Evolutionary conservation across 2,797 vertebrate species (phyloP).

Genomic region (Acropternis orthonyx): DNA sequence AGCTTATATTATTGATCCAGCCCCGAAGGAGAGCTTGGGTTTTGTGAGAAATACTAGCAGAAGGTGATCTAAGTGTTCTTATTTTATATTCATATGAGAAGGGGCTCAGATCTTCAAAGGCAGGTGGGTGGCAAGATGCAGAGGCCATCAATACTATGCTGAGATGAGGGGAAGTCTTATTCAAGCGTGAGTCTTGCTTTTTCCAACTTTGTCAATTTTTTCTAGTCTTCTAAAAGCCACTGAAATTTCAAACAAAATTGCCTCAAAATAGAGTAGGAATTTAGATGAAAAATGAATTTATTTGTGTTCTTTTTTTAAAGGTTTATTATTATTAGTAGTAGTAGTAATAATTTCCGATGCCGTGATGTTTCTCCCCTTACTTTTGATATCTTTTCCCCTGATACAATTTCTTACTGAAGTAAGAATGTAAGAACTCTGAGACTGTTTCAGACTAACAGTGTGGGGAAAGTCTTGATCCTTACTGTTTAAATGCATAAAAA

Average conservation of each 20-base stretch:
- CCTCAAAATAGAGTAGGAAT: background rate
- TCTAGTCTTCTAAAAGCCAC: background rate
- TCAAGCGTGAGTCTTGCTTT: background rate
- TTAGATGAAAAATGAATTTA: background rate
- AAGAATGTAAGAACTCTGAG: background rate
- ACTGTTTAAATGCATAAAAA: background rate
- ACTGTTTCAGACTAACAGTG: background rate
- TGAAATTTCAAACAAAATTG: background rate
- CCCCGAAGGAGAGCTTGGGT: background rate
- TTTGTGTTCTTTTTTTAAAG: accelerated
- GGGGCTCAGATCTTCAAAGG: background rate
- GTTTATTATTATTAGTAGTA: background rate
- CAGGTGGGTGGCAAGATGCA: background rate
- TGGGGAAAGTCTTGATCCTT: background rate
- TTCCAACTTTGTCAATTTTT: background rate
- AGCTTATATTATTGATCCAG: background rate
- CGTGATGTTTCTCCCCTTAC: background rate
- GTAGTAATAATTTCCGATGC: background rate
- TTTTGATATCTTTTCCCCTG: background rate
- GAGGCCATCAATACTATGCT: background rate
- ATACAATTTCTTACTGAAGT: background rate
- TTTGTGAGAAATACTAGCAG: background rate
- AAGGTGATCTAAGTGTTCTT: background rate
- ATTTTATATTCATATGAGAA: background rate
- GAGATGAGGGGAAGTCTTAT: background rate